Evolutionary conservation across 35 echinoderm and acorn worm species (phyloP).

Genomic region (Heliocidaris tuberculata): DNA sequence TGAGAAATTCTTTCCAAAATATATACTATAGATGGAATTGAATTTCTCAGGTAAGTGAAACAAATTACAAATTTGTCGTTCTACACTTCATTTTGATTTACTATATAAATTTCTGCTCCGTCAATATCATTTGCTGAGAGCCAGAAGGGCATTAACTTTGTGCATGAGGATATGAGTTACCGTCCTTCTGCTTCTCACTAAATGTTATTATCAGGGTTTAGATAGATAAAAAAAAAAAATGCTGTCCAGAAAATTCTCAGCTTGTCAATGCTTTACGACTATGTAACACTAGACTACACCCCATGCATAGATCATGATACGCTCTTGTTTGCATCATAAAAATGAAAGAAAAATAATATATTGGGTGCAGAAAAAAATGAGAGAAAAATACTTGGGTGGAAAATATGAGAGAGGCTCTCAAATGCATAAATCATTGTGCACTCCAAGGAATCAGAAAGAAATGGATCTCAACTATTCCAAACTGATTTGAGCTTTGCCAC

Average conservation of each 20-base stretch:
- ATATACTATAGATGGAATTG: too few species aligned
- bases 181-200: too few species aligned
- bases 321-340: background rate
- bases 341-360: background rate
- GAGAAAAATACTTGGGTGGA: background rate
- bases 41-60: too few species aligned
- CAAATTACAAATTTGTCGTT: too few species aligned
- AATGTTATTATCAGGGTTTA: too few species aligned
- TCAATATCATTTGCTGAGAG: background rate
- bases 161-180: too few species aligned
- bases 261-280: background rate
- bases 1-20: too few species aligned
- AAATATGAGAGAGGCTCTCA: background rate
- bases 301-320: background rate
- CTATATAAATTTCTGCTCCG: too few species aligned
- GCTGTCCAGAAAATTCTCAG: too few species aligned
- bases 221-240: too few species aligned
- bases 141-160: too few species aligned
- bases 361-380: background rate
- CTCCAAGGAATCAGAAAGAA: background rate
- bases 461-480: background rate
- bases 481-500: constrained; percentile 1
- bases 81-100: too few species aligned
- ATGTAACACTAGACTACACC: background rate
- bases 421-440: background rate